Evolutionary conservation across 2,888 invertebrate genomes (phyloP).

Genomic region (Neoascia interrupta): DNA sequence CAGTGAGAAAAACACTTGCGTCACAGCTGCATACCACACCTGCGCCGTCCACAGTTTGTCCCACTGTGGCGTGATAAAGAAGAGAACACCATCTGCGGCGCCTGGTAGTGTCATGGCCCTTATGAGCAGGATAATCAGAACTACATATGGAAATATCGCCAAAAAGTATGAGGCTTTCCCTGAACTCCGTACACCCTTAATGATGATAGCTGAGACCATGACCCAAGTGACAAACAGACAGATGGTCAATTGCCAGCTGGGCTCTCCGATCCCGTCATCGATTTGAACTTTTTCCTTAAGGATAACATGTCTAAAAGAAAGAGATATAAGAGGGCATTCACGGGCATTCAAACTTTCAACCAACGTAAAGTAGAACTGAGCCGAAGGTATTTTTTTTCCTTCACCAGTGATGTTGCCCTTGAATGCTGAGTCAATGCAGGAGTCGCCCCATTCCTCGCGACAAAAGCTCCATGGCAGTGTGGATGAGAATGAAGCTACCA

Average conservation of each 20-base stretch:
- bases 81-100: slow-evolving; percentile 83
- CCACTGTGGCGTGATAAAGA: slow-evolving; percentile 84
- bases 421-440: slow-evolving; percentile 75
- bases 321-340: too few relatives aligned
- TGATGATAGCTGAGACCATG: slow-evolving; percentile 80
- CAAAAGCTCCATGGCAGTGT: slow-evolving; percentile 84
- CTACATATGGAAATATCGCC: slow-evolving; percentile 84
- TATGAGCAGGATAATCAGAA: slow-evolving; percentile 83
- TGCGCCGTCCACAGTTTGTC: slow-evolving; percentile 78
- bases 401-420: slow-evolving; percentile 35
- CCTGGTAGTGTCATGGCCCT: slow-evolving; percentile 83
- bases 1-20: too few relatives aligned
- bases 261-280: slow-evolving; percentile 81
- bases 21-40: slow-evolving; percentile 84
- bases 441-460: slow-evolving; percentile 80
- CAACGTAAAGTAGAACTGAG: slow-evolving; percentile 80
- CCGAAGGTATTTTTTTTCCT: slow-evolving; percentile 74
- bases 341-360: too few relatives aligned
- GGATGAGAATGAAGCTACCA: slow-evolving; percentile 83
- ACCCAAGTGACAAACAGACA: slow-evolving; percentile 82
- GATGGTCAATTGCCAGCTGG: slow-evolving; percentile 81
- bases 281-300: slow-evolving; percentile 80
- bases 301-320: slow-evolving; percentile 78
- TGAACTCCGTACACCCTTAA: slow-evolving; percentile 82
- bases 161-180: slow-evolving; percentile 86